These are phyloP conservation scores for Tricholauxania praeusta DNA, from an alignment of 2,888 invertebrate genomes.

Conservation along the genomic window DNA sequence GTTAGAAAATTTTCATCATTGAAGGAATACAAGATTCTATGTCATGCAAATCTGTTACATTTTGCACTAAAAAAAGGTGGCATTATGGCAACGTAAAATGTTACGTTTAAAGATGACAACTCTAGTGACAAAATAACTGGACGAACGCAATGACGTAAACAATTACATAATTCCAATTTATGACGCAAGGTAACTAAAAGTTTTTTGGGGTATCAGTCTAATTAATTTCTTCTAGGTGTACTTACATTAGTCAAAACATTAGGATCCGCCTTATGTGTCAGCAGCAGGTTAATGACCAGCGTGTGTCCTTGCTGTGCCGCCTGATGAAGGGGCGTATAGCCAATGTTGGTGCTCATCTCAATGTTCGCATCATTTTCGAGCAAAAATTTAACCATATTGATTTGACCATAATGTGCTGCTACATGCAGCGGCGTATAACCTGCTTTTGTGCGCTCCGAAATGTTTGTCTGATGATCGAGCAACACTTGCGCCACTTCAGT, in stretches of 20 bases:
- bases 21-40: too few species aligned
- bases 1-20: too few species aligned
- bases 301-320: conserved; percentile 99
- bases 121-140: too few species aligned
- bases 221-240: conserved; percentile 48
- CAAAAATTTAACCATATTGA: conserved; percentile 90
- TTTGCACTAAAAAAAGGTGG: too few species aligned
- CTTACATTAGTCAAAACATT: conserved; percentile 94
- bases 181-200: too few species aligned
- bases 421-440: conserved; percentile 97
- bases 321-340: conserved; percentile 96
- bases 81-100: too few species aligned
- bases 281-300: conserved; percentile 89
- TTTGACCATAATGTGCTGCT: conserved; percentile 96
- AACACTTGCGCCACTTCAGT: conserved; percentile 86
- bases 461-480: conserved; percentile 81
- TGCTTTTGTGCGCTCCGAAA: conserved; percentile 80
- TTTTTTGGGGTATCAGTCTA: too few species aligned
- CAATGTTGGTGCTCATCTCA: conserved; percentile 80
- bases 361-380: conserved; percentile 91
- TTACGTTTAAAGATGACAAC: too few species aligned
- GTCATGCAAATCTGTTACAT: too few species aligned
- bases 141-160: too few species aligned
- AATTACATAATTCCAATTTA: too few species aligned
- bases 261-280: conserved; percentile 94